Conservation (phyloP, 92 coral and sea anemone species). For the Zoanthus gigantus region DNA sequence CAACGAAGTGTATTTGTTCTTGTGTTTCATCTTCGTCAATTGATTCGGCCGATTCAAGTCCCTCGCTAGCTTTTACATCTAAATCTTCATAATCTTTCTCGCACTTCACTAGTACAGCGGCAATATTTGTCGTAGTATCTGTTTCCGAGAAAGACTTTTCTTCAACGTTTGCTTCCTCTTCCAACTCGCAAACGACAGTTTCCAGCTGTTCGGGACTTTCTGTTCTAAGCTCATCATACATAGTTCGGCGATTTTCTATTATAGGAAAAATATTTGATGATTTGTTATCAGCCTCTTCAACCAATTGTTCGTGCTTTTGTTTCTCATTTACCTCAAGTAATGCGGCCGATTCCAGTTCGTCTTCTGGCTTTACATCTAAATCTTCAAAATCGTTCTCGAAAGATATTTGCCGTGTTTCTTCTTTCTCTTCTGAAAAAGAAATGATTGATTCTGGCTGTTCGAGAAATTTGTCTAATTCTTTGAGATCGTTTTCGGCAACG, state of each 20-base stretch:
- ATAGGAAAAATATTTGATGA: background rate
- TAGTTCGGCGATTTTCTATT: slow-evolving; percentile 8
- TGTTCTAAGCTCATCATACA: slow-evolving; percentile 21
- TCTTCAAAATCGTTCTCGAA: background rate
- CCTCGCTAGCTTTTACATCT: background rate
- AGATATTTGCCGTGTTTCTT: background rate
- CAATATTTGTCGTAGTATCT: background rate
- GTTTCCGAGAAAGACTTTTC: slow-evolving; percentile 23
- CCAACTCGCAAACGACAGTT: background rate
- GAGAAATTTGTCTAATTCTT: background rate
- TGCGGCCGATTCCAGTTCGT: background rate
- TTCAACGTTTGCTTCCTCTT: slow-evolving; percentile 40
- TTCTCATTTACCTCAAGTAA: background rate
- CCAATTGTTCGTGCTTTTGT: background rate
- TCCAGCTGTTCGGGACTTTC: slow-evolving; percentile 52
- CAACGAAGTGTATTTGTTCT: background rate
- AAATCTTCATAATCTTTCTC: background rate
- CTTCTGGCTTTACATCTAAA: background rate
- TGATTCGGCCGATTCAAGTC: background rate
- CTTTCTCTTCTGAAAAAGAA: slow-evolving; percentile 17
- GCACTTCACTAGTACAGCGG: background rate
- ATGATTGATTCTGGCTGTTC: background rate
- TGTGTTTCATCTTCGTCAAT: background rate
- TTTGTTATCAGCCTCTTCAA: background rate
- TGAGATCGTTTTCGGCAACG: background rate